Conservation (phyloP, 2,113 vertebrate species). For the Excalfactoria chinensis region DNA sequence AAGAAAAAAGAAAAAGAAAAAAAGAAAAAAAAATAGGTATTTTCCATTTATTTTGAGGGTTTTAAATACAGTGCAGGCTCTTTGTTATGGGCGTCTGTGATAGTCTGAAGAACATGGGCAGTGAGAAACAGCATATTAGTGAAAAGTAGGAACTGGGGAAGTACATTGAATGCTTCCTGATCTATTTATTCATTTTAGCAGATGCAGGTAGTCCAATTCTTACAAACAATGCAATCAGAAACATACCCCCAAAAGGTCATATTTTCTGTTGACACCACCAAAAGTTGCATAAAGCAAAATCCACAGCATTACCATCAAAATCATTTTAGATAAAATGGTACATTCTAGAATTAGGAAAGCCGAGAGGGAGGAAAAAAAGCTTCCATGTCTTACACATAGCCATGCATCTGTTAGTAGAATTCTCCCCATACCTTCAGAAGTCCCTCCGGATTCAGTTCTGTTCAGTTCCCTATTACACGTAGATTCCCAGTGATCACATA, state of each 20-base stretch:
- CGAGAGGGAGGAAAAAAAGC: background rate
- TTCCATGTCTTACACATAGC: background rate
- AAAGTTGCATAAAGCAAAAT: constrained; percentile 3
- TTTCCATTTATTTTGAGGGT: constrained; percentile 28
- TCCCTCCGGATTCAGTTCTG: background rate
- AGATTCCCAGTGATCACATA: background rate
- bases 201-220: background rate
- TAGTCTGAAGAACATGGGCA: background rate
- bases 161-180: background rate
- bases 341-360: background rate
- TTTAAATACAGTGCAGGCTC: background rate
- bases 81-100: background rate
- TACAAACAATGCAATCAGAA: background rate
- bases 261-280: background rate
- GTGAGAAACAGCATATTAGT: background rate
- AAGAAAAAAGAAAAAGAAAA: rapidly evolving
- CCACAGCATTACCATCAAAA: background rate
- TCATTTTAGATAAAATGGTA: background rate
- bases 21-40: background rate
- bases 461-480: background rate
- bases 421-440: background rate
- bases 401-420: background rate
- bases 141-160: background rate
- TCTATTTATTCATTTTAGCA: background rate
- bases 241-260: background rate